Evolutionary conservation across 2,888 invertebrate genomes (phyloP).

Genomic region (Abscondita cerata): DNA sequence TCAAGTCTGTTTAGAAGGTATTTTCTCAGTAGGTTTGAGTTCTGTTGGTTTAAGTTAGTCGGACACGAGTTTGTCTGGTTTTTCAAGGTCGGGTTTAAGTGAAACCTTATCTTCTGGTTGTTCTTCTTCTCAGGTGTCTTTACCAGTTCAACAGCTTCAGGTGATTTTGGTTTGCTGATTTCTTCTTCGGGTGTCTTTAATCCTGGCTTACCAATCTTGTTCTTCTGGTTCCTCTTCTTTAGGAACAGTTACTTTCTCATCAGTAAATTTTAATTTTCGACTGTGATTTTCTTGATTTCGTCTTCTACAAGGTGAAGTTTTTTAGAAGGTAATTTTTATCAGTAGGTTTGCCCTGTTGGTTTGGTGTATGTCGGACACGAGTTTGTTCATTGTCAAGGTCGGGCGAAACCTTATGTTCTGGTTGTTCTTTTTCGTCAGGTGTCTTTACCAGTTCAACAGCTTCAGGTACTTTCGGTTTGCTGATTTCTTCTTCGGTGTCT

Average conservation of each 20-base stretch:
- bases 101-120: neutral
- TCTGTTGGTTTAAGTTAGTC: neutral
- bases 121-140: neutral
- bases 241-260: neutral
- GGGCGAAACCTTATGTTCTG: neutral
- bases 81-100: neutral
- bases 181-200: constrained; percentile 3
- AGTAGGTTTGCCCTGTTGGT: no score
- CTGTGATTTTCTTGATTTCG: neutral
- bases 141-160: neutral
- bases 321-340: neutral
- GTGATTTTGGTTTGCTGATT: neutral
- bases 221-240: constrained; percentile 15
- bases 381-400: neutral
- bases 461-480: no score
- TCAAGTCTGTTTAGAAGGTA: neutral
- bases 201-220: neutral
- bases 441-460: neutral
- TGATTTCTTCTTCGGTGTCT: neutral
- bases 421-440: constrained; percentile 3
- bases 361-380: neutral
- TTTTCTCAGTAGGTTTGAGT: neutral
- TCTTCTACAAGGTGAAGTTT: neutral
- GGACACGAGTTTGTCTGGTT: no score
- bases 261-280: constrained; percentile 2